Conservation (phyloP, 2,113 vertebrate genomes). For the Tragulus kanchil region DNA sequence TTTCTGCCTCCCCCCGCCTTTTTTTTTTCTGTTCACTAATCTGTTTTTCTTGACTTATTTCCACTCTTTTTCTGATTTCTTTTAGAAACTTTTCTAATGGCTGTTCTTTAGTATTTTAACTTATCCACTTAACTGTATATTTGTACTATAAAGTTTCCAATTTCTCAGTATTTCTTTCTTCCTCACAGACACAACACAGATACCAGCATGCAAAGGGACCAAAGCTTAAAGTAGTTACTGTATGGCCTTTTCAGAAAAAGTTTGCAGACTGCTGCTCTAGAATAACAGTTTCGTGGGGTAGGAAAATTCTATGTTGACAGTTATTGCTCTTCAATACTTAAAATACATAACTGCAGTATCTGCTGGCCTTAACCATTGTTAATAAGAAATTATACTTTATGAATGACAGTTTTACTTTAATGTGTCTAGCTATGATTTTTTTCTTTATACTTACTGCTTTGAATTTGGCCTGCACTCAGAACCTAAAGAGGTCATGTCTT, state of each 20-base stretch:
- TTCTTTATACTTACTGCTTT: background rate
- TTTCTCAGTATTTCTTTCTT: background rate
- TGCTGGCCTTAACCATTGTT: background rate
- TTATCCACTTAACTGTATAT: background rate
- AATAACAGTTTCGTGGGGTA: background rate
- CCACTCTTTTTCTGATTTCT: background rate
- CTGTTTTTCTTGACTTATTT: slow-evolving; percentile 9
- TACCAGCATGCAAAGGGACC: background rate
- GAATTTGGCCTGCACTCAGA: background rate
- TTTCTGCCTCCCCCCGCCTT: background rate
- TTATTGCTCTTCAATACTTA: background rate
- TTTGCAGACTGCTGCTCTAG: background rate
- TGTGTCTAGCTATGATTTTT: background rate
- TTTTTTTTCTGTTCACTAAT: background rate
- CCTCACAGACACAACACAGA: background rate
- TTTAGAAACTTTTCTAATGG: background rate
- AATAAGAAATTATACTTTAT: background rate
- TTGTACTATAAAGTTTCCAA: background rate
- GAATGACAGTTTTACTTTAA: background rate
- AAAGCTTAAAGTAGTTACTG: background rate
- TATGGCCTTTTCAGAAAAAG: background rate
- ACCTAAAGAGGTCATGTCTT: background rate
- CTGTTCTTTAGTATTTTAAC: background rate
- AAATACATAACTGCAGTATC: background rate
- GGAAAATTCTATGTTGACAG: background rate